Percentiles rank a stretch among this genome's conserved stretches.
phyloP scores from a whole-genome alignment of 1,140 invertebrate species.

The Tetramorium parvispinum region DNA sequence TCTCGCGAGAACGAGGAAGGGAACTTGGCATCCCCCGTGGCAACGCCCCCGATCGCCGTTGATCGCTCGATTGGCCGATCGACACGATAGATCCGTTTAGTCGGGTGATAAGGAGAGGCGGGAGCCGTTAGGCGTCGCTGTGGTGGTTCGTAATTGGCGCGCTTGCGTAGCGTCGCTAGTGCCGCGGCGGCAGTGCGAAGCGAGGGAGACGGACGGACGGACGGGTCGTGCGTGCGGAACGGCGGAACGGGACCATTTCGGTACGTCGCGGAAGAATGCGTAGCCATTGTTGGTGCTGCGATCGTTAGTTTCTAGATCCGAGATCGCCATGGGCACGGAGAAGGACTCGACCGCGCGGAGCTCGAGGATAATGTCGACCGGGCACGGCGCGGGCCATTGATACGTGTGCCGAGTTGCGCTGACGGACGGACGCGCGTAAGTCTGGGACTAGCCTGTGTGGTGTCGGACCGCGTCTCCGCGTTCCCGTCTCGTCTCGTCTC shows the following conservation, averaged over 20 bases:
- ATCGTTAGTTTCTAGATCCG: constrained; percentile 82
- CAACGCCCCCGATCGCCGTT: not conserved
- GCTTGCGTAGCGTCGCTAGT: not conserved
- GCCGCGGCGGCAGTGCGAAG: not conserved
- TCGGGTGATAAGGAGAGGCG: not conserved
- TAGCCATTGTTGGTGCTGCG: constrained; percentile 86
- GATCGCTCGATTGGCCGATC: not conserved
- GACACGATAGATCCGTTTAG: not conserved
- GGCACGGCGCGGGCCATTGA: constrained; percentile 77
- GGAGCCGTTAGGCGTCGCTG: not conserved
- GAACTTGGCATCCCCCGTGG: not conserved
- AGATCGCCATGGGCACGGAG: constrained; percentile 82
- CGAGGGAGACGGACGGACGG: constrained; percentile 43
- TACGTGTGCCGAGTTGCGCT: constrained; percentile 35
- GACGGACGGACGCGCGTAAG: constrained; percentile 29
- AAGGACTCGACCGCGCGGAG: constrained; percentile 74
- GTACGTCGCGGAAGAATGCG: constrained; percentile 83
- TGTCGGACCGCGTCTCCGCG: constrained; percentile 68
- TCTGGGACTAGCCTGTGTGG: constrained; percentile 44
- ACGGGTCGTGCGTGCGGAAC: constrained; percentile 73
- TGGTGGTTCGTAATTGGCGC: constrained; percentile 63
- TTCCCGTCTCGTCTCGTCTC: constrained; percentile 24
- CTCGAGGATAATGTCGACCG: constrained; percentile 73
- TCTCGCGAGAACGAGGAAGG: too few relatives aligned
- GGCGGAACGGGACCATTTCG: constrained; percentile 80